Evolutionary conservation across 2,113 vertebrate genomes (phyloP), one percentile per base, ranked within the genome.

Genomic region (Mellivora capensis): DNA sequence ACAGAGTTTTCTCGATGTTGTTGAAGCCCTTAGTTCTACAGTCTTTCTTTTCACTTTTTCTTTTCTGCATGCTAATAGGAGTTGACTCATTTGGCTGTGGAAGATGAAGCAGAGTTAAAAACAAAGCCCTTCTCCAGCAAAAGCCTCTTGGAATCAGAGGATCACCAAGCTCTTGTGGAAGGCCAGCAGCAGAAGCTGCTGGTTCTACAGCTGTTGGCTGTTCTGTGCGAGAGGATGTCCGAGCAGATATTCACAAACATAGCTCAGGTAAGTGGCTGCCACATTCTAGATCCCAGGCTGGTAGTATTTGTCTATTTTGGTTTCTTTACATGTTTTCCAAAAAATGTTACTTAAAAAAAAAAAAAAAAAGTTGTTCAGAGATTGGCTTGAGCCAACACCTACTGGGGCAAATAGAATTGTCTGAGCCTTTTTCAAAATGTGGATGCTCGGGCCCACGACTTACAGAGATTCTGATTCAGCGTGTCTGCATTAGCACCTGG

Each of bases 121-220:
- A 71, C 37, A 0, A 7, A 93, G 74, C 77, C 95, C 2, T 83
- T 95, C n/a, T 98, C 98, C 3, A 94, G 92, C 81, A 92, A 97
- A 96, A 99, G 97, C 4, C 98, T 99, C 6, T 96, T 99, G 98
- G 99, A 99, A 97, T 97, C 99, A 98, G 99, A 99, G 98, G 98
- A 98, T 93, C 80, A 96, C 54, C 98, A 98, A 0, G 69, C 93
- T 21, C 98, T 97, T 12, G 87, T 93, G 11, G 97, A 93, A 83
- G 77, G 62, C 25, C 98, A 96, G 79, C 98, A 97, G 49, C 99
- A 97, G 97, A 99, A 98, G 95, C 98, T 99, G 76, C 98, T 98
- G 79, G 94, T 99, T n/a, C 98, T 99, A 52, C 99, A 99, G 97
- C 98, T 99, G 6, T 87, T 99, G 98, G 99, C 99, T 3, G 87